These are phyloP conservation scores for Propithecus perrieri DNA, from an alignment of 2,797 vertebrate genomes.

Conservation along the genomic window DNA sequence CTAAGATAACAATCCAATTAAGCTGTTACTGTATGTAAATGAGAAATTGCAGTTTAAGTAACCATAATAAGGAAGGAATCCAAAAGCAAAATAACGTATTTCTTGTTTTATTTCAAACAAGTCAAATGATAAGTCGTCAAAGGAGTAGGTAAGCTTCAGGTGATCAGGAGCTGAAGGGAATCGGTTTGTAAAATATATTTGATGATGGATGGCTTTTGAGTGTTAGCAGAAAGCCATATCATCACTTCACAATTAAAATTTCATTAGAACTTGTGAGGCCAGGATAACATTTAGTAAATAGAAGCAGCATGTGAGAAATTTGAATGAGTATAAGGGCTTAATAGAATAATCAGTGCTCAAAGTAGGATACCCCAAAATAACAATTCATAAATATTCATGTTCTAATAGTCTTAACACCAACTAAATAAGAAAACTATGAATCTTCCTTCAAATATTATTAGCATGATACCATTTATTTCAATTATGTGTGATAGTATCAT, in stretches of 20 bases:
- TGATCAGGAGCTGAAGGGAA: constrained; percentile 64
- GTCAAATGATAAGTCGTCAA: constrained; percentile 64
- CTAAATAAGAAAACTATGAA: constrained; percentile 12
- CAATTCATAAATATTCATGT: constrained; percentile 77
- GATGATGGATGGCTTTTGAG: constrained; percentile 70
- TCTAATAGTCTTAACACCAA: not conserved
- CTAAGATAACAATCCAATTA: constrained; percentile 63
- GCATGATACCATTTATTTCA: not conserved
- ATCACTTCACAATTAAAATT: constrained; percentile 81
- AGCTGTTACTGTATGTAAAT: constrained; percentile 62
- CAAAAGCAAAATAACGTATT: constrained; percentile 46
- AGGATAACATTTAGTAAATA: constrained; percentile 81
- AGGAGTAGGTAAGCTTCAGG: constrained; percentile 44
- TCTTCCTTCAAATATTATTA: constrained; percentile 21
- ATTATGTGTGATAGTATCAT: not conserved
- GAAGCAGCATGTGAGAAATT: constrained; percentile 79
- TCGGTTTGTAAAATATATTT: constrained; percentile 69
- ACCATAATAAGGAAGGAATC: constrained; percentile 23
- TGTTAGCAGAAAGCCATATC: constrained; percentile 60
- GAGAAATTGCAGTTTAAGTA: constrained; percentile 56
- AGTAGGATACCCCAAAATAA: constrained; percentile 73
- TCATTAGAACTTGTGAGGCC: constrained; percentile 79
- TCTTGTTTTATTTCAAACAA: constrained; percentile 67
- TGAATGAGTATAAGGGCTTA: constrained; percentile 76
- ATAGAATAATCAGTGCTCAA: constrained; percentile 79